Conservation (phyloP, 2,113 vertebrate genomes). For the Eubucco bourcierii region DNA sequence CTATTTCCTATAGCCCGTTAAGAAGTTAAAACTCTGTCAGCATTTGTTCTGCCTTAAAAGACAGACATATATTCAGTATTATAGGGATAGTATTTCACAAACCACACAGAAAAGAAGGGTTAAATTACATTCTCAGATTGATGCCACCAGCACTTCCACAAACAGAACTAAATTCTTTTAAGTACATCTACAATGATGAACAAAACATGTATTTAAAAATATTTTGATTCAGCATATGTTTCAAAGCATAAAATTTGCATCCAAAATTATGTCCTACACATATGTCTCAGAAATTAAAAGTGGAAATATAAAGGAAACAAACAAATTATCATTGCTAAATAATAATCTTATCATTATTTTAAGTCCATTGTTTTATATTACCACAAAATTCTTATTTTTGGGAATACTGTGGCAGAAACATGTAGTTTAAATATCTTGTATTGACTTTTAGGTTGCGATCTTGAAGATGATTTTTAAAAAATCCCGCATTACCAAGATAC, state of each 20-base stretch:
- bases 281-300: background rate
- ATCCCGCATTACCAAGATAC: background rate
- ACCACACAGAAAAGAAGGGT: background rate
- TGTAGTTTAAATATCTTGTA: background rate
- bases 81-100: background rate
- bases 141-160: background rate
- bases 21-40: constrained; percentile 13
- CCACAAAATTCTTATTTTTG: background rate
- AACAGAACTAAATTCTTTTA: background rate
- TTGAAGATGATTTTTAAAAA: background rate
- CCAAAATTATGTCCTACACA: background rate
- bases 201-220: background rate
- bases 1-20: background rate
- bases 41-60: background rate
- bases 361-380: background rate
- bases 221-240: background rate
- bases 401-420: background rate
- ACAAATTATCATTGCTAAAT: background rate
- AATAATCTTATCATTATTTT: background rate
- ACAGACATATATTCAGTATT: background rate
- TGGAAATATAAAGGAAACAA: constrained; percentile 10
- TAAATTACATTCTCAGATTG: constrained; percentile 13
- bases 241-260: background rate
- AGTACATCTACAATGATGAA: background rate
- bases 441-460: background rate